A percentile compares a stretch with the other conserved stretches of the same genome.
These are phyloP conservation scores for Arctia plantaginis DNA, from an alignment of 2,888 invertebrate species.

Conservation along the genomic window DNA sequence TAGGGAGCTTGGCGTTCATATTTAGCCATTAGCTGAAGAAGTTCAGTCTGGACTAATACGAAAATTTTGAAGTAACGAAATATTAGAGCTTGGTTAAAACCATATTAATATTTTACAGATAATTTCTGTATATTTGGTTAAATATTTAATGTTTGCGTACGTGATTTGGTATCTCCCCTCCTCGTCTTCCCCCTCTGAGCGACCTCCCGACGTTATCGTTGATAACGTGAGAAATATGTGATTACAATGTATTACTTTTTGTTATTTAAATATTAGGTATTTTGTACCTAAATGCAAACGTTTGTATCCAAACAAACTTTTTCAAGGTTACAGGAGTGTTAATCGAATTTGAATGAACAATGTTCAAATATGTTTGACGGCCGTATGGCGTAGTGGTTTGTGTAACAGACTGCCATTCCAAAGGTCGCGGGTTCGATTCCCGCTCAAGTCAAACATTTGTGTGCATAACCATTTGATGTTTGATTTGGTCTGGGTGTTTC, in stretches of 20 bases:
- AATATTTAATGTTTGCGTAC: slow-evolving; percentile 20
- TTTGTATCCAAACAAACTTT: slow-evolving; percentile 1
- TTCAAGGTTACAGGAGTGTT: slow-evolving; percentile 1
- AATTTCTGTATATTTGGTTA: neutral
- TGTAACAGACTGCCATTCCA: too few relatives aligned
- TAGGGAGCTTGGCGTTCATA: too few relatives aligned
- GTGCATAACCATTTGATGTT: too few relatives aligned
- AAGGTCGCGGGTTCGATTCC: too few relatives aligned
- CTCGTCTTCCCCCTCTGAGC: neutral
- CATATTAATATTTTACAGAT: neutral
- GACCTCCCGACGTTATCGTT: slow-evolving; percentile 13
- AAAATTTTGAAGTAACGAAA: too few relatives aligned
- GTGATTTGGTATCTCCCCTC: slow-evolving; percentile 7
- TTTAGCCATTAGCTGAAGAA: too few relatives aligned
- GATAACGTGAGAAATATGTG: slow-evolving; percentile 22
- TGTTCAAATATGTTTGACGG: too few relatives aligned
- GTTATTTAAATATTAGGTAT: slow-evolving; percentile 3
- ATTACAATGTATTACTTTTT: slow-evolving; percentile 17
- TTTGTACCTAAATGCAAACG: neutral
- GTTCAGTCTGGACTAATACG: too few relatives aligned
- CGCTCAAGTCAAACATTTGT: too few relatives aligned
- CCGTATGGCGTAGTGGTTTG: too few relatives aligned
- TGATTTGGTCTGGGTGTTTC: too few relatives aligned
- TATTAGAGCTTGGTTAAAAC: neutral
- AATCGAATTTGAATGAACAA: neutral